A percentile compares a stretch with the other conserved stretches of the same genome.
phyloP scores from a whole-genome alignment of 2,113 vertebrate genomes.

The Physeter macrocephalus region DNA sequence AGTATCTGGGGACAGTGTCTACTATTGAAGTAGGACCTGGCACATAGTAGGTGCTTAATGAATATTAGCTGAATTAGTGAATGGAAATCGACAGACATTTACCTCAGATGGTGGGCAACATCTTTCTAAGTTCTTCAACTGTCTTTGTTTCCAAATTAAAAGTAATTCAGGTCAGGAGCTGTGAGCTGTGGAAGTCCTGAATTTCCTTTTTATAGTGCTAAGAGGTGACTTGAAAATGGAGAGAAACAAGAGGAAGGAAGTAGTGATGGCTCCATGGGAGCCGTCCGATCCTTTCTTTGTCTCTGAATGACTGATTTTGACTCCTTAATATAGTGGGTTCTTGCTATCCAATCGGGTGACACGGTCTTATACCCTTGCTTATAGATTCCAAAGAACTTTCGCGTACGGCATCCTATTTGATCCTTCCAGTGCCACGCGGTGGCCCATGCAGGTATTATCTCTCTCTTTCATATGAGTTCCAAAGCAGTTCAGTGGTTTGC shows the following conservation, averaged over 20 bases:
- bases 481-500: background rate
- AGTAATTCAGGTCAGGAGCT: background rate
- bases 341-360: background rate
- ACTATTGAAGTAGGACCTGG: conserved; percentile 5
- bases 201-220: background rate
- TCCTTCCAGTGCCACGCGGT: background rate
- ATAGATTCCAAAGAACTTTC: conserved; percentile 1
- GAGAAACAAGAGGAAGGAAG: background rate
- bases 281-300: background rate
- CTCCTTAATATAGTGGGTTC: background rate
- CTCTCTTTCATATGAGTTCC: background rate
- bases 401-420: background rate
- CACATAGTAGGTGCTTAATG: conserved; percentile 19
- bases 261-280: background rate
- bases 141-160: background rate
- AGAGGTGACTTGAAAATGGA: background rate
- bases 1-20: background rate
- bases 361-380: background rate
- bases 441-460: background rate
- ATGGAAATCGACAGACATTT: conserved; percentile 3
- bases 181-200: background rate
- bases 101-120: background rate
- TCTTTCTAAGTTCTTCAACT: conserved; percentile 8
- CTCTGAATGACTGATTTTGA: background rate
- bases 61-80: conserved; percentile 1